phyloP scores from a whole-genome alignment of 2,888 invertebrate species.

The Tiphia femorata region DNA sequence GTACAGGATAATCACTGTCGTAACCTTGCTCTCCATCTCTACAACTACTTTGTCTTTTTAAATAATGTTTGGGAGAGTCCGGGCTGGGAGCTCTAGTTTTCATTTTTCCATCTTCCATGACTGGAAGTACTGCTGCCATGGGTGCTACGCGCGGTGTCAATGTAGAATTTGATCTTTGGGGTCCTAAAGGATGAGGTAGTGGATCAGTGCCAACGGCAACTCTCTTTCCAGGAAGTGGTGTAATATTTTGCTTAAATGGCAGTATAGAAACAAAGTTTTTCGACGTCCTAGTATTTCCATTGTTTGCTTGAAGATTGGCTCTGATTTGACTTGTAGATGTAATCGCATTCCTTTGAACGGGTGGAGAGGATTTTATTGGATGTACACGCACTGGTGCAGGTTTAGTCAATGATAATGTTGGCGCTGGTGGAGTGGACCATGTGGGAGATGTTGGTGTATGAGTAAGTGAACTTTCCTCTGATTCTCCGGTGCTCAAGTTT shows the following conservation, averaged over 20 bases:
- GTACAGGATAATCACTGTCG: constrained; percentile 65
- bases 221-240: constrained; percentile 60
- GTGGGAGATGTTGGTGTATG: constrained; percentile 46
- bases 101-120: constrained; percentile 64
- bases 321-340: constrained; percentile 64
- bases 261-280: constrained; percentile 64
- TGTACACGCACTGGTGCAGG: constrained; percentile 64
- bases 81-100: constrained; percentile 64
- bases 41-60: constrained; percentile 63
- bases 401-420: constrained; percentile 56
- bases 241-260: constrained; percentile 62
- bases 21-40: constrained; percentile 62
- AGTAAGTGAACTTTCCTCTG: constrained; percentile 53
- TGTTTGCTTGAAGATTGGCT: constrained; percentile 60
- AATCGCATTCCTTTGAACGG: constrained; percentile 60
- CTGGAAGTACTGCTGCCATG: constrained; percentile 65
- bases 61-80: constrained; percentile 60
- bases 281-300: constrained; percentile 50
- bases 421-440: constrained; percentile 47
- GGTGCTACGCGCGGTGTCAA: constrained; percentile 64
- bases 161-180: constrained; percentile 65
- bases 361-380: constrained; percentile 63
- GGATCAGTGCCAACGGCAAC: constrained; percentile 34
- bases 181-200: constrained; percentile 58
- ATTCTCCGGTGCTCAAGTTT: constrained; percentile 50